Conservation (phyloP, 2,797 vertebrate species). For the Trichosurus vulpecula region DNA sequence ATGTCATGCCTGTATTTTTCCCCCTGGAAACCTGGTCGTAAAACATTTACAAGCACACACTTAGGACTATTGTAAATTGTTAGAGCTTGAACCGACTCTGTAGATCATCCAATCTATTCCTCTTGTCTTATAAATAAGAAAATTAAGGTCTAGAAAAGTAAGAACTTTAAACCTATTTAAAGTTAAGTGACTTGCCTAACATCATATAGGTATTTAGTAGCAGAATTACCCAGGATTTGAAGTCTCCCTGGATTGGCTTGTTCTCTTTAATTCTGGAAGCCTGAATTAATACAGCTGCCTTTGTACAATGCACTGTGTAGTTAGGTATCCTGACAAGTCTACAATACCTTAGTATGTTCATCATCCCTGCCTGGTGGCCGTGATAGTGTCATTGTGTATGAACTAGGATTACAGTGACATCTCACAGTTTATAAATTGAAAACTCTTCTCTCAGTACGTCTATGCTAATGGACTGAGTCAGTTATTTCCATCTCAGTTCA, state of each 20-base stretch:
- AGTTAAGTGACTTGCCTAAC: background rate
- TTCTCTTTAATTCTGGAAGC: slow-evolving; percentile 11
- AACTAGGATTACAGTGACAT: background rate
- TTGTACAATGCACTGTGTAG: background rate
- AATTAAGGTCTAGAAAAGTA: background rate
- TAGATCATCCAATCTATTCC: background rate
- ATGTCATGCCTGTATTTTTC: background rate
- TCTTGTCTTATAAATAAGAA: background rate
- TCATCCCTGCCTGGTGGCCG: background rate
- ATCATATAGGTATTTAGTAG: background rate
- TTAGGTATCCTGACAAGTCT: slow-evolving; percentile 44
- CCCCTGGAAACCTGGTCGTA: background rate
- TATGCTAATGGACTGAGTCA: slow-evolving; percentile 9
- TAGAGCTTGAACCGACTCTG: slow-evolving; percentile 45
- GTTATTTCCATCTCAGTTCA: slow-evolving; percentile 39
- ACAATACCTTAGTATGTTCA: background rate
- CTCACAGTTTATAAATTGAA: slow-evolving; percentile 9
- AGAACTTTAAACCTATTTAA: background rate
- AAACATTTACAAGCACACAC: background rate
- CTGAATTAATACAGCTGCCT: slow-evolving; percentile 63
- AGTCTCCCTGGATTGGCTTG: slow-evolving; percentile 33
- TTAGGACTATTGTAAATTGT: background rate
- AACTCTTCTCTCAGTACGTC: slow-evolving; percentile 29
- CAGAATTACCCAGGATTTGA: background rate
- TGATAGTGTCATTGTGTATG: slow-evolving; percentile 1